These are phyloP conservation scores for Agrochola lychnidis DNA, from an alignment of 2,888 invertebrate genomes.

Conservation along the genomic window DNA sequence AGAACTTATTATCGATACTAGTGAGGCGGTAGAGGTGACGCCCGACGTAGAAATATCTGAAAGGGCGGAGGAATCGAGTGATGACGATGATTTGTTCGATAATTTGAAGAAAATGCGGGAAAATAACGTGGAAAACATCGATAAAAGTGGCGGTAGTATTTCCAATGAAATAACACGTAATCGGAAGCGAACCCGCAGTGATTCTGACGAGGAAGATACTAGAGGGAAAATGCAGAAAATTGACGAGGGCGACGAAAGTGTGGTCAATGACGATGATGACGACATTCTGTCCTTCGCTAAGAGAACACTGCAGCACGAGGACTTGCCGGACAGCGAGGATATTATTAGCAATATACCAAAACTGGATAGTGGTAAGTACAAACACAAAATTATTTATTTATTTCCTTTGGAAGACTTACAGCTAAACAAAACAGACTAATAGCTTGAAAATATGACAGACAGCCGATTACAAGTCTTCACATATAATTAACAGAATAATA, in stretches of 20 bases:
- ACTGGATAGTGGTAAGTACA: conserved; percentile 77
- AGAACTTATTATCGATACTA: conserved; percentile 80
- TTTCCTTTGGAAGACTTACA: too few species aligned
- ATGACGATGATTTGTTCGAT: conserved; percentile 85
- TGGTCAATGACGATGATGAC: conserved; percentile 73
- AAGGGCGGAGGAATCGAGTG: conserved; percentile 74
- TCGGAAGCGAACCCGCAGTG: conserved; percentile 83
- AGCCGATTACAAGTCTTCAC: too few species aligned
- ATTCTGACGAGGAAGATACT: conserved; percentile 73
- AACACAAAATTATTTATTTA: neutral
- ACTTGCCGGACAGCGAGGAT: conserved; percentile 85
- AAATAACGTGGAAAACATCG: conserved; percentile 64
- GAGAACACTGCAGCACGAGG: conserved; percentile 82
- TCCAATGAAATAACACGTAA: conserved; percentile 60
- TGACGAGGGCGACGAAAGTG: conserved; percentile 75
- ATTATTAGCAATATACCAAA: conserved; percentile 77
- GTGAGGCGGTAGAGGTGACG: conserved; percentile 36
- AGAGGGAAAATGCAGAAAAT: conserved; percentile 83
- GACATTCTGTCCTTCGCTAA: conserved; percentile 87
- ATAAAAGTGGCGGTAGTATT: conserved; percentile 59
- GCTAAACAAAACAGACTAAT: too few species aligned
- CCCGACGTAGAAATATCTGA: conserved; percentile 45
- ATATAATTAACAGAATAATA: too few species aligned
- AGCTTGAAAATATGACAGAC: too few species aligned
- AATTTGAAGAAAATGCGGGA: conserved; percentile 84